Base-by-base conservation (phyloP, 1,140 invertebrate species). In the Leguminivora glycinivorella region DNA sequence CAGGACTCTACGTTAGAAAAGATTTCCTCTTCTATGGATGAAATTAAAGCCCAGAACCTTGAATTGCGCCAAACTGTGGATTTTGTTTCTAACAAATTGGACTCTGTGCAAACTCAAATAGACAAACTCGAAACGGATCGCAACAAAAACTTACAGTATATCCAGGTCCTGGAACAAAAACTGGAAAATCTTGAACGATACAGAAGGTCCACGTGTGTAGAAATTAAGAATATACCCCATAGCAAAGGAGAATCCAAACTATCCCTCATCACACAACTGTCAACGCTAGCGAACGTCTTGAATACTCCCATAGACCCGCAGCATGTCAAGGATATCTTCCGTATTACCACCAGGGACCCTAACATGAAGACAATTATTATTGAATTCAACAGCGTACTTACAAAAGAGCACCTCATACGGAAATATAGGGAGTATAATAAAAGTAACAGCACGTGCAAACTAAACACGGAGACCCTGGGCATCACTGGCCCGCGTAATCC, bases 191-290 rank as follows among this genome's bases (percentile, higher is more conserved):
- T 67, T 26, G 70, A 76, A 58, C 67, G 72, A 9, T 56, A 40
- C 12, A 19, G 52, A 4, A 71, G 75, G n/a, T 70, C 72, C 1
- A 71, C 75, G 2, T 74, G 68, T 43, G 1, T 76, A 1, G 75
- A 76, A 71, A 69, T 76, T n/a, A 74, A 60, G 68, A 76, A 73
- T 69, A 66, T 76, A 1, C 75, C 75, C 4, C 19, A 40, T 19
- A 40, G 9, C 10, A 72, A 43, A 67, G n/a, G 26, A 0, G 75
- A 76, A 29, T 22, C 70, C 6, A 76, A 76, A 40, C 6, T 24
- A 17, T 38, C 7, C 10, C 43, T 76, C 0, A 7, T 76, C n/a
- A 66, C 72, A 2, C 73, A 70, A 1, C 47, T 76, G 0, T 52
- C 19, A 6, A 24, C 43, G 5, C 67, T 70, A 5, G 75, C 72